These are phyloP conservation scores for Colostygia pectinataria DNA, from an alignment of 2,888 invertebrate species.

Conservation along the genomic window DNA sequence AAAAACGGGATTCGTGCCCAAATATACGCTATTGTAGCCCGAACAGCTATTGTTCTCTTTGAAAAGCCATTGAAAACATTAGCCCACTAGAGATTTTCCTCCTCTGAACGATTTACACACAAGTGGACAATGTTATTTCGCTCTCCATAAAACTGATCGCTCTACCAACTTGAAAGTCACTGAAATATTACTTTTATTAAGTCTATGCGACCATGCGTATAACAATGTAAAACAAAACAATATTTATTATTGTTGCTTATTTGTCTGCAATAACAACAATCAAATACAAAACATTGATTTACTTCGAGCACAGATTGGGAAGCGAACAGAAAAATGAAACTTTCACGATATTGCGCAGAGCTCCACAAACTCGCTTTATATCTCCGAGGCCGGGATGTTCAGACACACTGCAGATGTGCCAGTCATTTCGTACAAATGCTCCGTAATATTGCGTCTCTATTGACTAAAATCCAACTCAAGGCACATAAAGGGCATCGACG, in stretches of 20 bases:
- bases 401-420: conserved; percentile 60
- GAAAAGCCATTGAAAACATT: conserved; percentile 51
- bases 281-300: conserved; percentile 28
- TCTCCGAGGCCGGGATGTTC: conserved; percentile 42
- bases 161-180: background rate
- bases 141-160: conserved; percentile 4
- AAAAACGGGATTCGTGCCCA: conserved; percentile 13
- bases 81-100: conserved; percentile 46
- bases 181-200: background rate
- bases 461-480: conserved; percentile 61
- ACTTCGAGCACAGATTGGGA: conserved; percentile 34
- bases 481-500: conserved; percentile 65
- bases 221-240: background rate
- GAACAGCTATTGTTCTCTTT: conserved; percentile 45
- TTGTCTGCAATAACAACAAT: conserved; percentile 23
- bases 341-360: conserved; percentile 54
- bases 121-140: conserved; percentile 47
- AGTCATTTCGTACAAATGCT: conserved; percentile 67
- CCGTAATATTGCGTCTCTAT: conserved; percentile 65
- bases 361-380: conserved; percentile 60
- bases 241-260: background rate
- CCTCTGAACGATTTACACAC: conserved; percentile 35
- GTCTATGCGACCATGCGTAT: no score
- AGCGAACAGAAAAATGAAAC: conserved; percentile 45
- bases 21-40: conserved; percentile 33